Evolutionary conservation across 1,140 invertebrate genomes (phyloP).

Genomic region (Onthophagus taurus): DNA sequence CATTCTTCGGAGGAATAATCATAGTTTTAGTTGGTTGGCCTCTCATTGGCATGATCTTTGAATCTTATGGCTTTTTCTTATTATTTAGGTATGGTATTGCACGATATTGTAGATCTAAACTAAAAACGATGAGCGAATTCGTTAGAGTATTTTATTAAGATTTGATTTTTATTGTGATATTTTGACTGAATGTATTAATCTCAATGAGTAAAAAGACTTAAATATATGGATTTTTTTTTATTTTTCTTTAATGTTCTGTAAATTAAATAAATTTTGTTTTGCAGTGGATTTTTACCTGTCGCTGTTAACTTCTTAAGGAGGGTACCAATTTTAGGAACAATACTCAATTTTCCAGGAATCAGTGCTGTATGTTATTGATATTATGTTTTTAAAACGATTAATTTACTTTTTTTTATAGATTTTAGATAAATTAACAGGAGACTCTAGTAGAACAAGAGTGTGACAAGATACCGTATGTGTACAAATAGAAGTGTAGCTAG

Average conservation of each 20-base stretch:
- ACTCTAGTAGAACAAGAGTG: conserved; percentile 52
- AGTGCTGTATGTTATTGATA: conserved; percentile 38
- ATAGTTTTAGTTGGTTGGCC: conserved; percentile 95
- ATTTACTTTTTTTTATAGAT: conserved; percentile 32
- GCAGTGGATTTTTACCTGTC: conserved; percentile 77
- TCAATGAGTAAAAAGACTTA: too few species aligned
- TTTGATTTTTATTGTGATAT: too few species aligned
- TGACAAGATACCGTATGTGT: too few species aligned
- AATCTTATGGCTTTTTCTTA: conserved; percentile 80
- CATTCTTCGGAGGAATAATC: conserved; percentile 91
- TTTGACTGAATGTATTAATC: too few species aligned
- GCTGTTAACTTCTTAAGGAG: conserved; percentile 77
- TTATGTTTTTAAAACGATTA: not conserved
- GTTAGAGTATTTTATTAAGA: too few species aligned
- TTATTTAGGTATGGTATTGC: conserved; percentile 59
- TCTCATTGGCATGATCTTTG: conserved; percentile 90
- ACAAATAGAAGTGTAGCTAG: too few species aligned
- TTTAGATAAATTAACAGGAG: conserved; percentile 49
- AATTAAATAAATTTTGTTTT: conserved; percentile 38
- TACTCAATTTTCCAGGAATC: conserved; percentile 66
- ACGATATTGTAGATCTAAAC: too few species aligned
- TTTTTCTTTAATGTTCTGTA: too few species aligned
- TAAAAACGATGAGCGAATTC: too few species aligned
- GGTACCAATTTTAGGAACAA: conserved; percentile 61
- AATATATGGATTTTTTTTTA: too few species aligned